Evolutionary conservation across 2,113 vertebrate species (phyloP).

Genomic region (Tangachromis dhanisi): DNA sequence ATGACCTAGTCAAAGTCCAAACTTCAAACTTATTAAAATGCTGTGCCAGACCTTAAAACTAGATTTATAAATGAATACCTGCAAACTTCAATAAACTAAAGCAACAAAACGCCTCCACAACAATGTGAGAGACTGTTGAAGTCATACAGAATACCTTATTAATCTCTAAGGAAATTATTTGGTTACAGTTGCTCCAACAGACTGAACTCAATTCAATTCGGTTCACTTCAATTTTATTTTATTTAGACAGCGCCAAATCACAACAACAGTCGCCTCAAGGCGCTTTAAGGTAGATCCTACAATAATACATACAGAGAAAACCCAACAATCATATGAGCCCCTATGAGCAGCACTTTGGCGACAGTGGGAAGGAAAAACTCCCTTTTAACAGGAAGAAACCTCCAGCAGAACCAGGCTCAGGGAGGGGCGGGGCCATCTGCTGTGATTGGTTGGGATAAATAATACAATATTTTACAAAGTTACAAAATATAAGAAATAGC

Average conservation of each 20-base stretch:
- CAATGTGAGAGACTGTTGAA: neutral
- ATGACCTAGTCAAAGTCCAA: neutral
- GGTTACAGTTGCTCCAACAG: neutral
- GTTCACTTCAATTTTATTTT: neutral
- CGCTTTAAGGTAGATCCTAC: fast-evolving
- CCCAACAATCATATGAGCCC: fast-evolving
- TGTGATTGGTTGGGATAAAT: fast-evolving
- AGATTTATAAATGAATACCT: neutral
- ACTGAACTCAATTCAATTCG: neutral
- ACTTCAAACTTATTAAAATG: neutral
- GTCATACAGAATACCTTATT: neutral
- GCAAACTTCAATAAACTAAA: neutral
- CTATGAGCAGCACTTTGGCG: neutral
- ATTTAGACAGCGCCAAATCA: fast-evolving
- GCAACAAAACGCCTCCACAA: neutral
- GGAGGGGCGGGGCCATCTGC: neutral
- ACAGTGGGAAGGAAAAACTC: neutral
- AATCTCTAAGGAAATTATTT: neutral
- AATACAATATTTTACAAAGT: neutral
- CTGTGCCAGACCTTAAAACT: neutral
- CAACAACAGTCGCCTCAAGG: neutral
- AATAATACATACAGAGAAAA: neutral
- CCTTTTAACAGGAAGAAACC: neutral
- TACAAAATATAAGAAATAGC: neutral
- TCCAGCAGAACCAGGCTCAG: fast-evolving